Base-by-base conservation (phyloP, 92 coral and sea anemone genomes). In the Chrysogorgia sp. region DNA sequence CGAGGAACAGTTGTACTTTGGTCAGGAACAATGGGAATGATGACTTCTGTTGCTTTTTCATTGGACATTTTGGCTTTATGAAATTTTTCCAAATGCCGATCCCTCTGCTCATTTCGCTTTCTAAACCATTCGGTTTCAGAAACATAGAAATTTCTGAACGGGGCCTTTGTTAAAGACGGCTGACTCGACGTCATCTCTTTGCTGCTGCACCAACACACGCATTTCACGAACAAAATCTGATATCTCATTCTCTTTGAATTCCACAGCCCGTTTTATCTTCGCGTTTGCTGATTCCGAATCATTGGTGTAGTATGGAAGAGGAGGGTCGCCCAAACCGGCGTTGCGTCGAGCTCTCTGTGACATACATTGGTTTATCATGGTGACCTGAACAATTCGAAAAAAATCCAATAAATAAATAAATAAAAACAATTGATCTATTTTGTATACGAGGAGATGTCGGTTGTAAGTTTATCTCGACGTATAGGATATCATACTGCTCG, bases 271-370 rank as follows among this genome's bases (percentile, higher is more conserved):
- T 57, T 75, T 75, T 48, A 76, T 76, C 26, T 64, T 58, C 9
- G 81, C 84, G 62, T 86, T 86, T 23, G 87, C 87, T 53, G 87
- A 83, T 67, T 86, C 87, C 25, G 85, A 87, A 17, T 77, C 61
- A 79, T 87, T 83, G 63, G 67, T 77, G 35, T 68, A 87, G 67
- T 75, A 83, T 5, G 87, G 69, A n/a, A n/a, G n/a, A n/a, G n/a
- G n/a, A n/a, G n/a, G n/a, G n/a, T n/a, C n/a, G n/a, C n/a, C n/a
- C n/a, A n/a, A n/a, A n/a, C n/a, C n/a, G n/a, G n/a, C n/a, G n/a
- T n/a, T n/a, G n/a, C n/a, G n/a, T n/a, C n/a, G n/a, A n/a, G n/a
- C n/a, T n/a, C n/a, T n/a, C n/a, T n/a, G n/a, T n/a, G n/a, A n/a
- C n/a, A n/a, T n/a, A n/a, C n/a, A n/a, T n/a, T n/a, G n/a, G n/a